phyloP scores from a whole-genome alignment of 2,113 vertebrate species.

The Gnathonemus longibarbis region DNA sequence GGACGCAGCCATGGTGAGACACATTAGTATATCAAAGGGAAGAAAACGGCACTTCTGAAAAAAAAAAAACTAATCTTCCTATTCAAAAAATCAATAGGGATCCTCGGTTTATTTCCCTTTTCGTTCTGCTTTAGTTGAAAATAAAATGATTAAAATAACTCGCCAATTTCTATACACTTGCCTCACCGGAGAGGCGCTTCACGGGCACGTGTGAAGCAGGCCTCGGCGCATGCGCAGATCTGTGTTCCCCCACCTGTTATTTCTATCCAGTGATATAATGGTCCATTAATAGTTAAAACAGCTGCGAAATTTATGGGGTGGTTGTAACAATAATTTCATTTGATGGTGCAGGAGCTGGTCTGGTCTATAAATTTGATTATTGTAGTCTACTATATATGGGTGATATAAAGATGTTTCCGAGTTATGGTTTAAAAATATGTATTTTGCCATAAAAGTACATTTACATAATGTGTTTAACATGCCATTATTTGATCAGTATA shows the following conservation, averaged over 20 bases:
- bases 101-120: background rate
- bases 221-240: background rate
- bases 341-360: conserved; percentile 4
- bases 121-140: background rate
- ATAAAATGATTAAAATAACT: background rate
- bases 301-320: conserved; percentile 10
- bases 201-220: background rate
- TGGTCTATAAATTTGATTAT: conserved; percentile 23
- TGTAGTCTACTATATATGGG: background rate
- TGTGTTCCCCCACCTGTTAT: background rate
- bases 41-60: background rate
- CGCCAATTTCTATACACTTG: background rate
- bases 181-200: background rate
- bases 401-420: conserved; percentile 14
- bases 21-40: background rate
- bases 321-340: conserved; percentile 19
- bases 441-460: conserved; percentile 1
- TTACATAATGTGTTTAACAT: conserved; percentile 5
- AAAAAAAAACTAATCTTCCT: background rate
- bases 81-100: background rate
- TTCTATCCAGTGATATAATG: conserved; percentile 20
- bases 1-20: too few relatives aligned
- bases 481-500: background rate
- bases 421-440: conserved; percentile 18
- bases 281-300: conserved; percentile 24